Evolutionary conservation across 2,797 vertebrate species (phyloP).

Genomic region (Adelosebastes latens): DNA sequence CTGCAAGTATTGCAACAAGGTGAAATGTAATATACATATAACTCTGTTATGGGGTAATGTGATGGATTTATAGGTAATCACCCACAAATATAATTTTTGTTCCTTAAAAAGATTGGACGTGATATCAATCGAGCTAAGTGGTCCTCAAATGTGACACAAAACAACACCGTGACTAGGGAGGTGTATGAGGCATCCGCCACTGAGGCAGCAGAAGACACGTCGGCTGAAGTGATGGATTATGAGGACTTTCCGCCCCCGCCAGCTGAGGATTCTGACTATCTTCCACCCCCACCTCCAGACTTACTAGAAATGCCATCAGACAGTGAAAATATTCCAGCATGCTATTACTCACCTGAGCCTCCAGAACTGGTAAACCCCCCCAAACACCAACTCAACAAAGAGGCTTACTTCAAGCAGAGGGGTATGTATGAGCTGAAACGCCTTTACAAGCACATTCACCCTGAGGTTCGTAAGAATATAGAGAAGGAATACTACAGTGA

Average conservation of each 20-base stretch:
- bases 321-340: slow-evolving; percentile 70
- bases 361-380: slow-evolving; percentile 59
- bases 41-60: background rate
- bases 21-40: background rate
- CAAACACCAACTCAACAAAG: slow-evolving; percentile 78
- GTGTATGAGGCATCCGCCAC: slow-evolving; percentile 64
- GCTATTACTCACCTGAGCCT: slow-evolving; percentile 82
- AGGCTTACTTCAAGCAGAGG: slow-evolving; percentile 86
- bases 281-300: slow-evolving; percentile 85
- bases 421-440: slow-evolving; percentile 88
- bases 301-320: slow-evolving; percentile 84
- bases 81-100: slow-evolving; percentile 70
- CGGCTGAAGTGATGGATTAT: slow-evolving; percentile 61
- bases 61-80: slow-evolving; percentile 38
- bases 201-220: slow-evolving; percentile 57
- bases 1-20: background rate
- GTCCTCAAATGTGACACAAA: slow-evolving; percentile 80
- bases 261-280: slow-evolving; percentile 83
- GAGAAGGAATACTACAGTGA: slow-evolving; percentile 86
- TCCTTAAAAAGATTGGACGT: slow-evolving; percentile 87
- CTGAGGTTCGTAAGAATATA: slow-evolving; percentile 88
- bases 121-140: slow-evolving; percentile 84
- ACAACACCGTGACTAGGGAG: slow-evolving; percentile 70
- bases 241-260: slow-evolving; percentile 85
- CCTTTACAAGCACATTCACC: slow-evolving; percentile 89